Evolutionary conservation across 2,888 invertebrate species (phyloP), one percentile per base, ranked within the genome.

Genomic region (Anaspis maculata): DNA sequence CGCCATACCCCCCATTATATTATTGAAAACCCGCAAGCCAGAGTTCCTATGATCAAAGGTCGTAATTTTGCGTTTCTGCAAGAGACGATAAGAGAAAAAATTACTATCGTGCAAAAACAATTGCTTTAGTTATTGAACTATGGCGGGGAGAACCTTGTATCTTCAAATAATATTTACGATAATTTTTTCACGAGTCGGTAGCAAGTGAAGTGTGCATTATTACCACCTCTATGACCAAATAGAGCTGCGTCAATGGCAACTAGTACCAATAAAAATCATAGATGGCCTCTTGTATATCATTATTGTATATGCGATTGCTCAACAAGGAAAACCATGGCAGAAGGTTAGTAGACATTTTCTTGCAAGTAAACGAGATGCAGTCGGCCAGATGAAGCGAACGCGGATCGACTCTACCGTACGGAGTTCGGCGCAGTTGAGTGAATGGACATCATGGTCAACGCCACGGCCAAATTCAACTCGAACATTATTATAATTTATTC

Each of bases 381-480:
- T 46, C 35, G 43, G 28, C 46, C 51, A 46, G 37, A 23, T 37
- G 15, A 37, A 30, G 30, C 27, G 16, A 16, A 33, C 19, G 12
- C 15, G 32, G 19, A 30, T 13, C 13, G 15, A n/a, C n/a, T n/a
- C n/a, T n/a, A n/a, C n/a, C n/a, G n/a, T n/a, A n/a, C 23, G 28
- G 28, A 37, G 28, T 32, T 27, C 29, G 46, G 45, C 43, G 36
- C 42, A 32, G 44, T 48, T 54, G 51, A 44, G 36, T 45, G 38
- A 30, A 34, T 35, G 15, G 13, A 29, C 25, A 40, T 52, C 62
- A 62, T 61, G 62, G 62, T 61, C 62, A 62, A 61, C 60, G 59
- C 61, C 62, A 62, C 53, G 62, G 62, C 53, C 56, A 54, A 56
- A 56, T 54, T 49, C 44, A 48, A 52, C 48, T 37, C 39, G 31